A percentile compares a stretch with the other conserved stretches of the same genome.
These are phyloP conservation scores for Gisinianus flammeolus DNA, from an alignment of 2,888 invertebrate genomes.

Conservation along the genomic window DNA sequence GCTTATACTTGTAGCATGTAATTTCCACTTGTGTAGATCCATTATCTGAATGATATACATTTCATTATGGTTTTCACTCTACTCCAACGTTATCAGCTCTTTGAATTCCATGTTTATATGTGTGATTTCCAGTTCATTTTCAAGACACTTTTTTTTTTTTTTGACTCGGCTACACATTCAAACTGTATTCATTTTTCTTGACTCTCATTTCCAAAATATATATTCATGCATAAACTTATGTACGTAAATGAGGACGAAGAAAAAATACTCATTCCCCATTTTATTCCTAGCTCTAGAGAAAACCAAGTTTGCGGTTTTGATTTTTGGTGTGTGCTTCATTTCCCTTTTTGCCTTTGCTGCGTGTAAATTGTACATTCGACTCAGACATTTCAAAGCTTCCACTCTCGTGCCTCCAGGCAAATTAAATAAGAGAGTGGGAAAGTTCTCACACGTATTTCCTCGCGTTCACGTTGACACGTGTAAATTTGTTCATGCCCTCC, in stretches of 20 bases:
- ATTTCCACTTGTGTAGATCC: background rate
- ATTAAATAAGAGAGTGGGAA: background rate
- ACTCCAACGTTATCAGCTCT: background rate
- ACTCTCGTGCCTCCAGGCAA: background rate
- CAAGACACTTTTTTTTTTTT: background rate
- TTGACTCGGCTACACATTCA: too few species aligned
- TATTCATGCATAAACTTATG: too few species aligned
- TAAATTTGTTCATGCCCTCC: background rate
- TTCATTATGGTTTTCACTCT: background rate
- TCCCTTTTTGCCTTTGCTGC: too few species aligned
- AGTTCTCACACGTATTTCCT: background rate
- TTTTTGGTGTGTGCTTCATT: too few species aligned
- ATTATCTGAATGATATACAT: too few species aligned
- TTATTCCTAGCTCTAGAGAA: too few species aligned
- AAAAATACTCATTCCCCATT: too few species aligned
- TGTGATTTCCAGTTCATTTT: background rate
- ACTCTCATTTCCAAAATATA: too few species aligned
- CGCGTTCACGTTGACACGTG: background rate
- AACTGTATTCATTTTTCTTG: too few species aligned
- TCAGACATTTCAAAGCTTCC: background rate
- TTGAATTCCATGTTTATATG: background rate
- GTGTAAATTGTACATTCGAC: too few species aligned
- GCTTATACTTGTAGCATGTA: background rate
- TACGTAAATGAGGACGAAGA: too few species aligned
- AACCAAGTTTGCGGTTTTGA: too few species aligned